A percentile compares a stretch with the other conserved stretches of the same genome.
Conservation (phyloP, 2,797 vertebrate genomes). For the Esox masquinongy region DNA sequence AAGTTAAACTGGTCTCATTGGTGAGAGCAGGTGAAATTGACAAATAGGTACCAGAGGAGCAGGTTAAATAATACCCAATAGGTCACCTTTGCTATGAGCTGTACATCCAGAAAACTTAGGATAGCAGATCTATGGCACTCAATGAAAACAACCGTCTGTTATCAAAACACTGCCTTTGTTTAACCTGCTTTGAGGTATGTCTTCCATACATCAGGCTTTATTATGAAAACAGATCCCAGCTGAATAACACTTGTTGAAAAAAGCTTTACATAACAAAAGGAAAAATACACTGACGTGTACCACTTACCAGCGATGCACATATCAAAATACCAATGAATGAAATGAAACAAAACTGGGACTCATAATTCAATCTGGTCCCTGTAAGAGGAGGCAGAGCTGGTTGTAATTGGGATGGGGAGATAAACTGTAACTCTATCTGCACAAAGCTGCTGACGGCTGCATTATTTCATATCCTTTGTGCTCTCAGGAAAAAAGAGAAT, state of each 20-base stretch:
- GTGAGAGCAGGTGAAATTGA: background rate
- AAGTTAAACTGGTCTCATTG: background rate
- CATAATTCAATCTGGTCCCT: conserved; percentile 32
- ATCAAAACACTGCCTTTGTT: conserved; percentile 14
- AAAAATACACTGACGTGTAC: conserved; percentile 29
- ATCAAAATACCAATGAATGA: conserved; percentile 46
- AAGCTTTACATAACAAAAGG: conserved; percentile 7
- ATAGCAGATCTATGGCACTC: conserved; percentile 19
- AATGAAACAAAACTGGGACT: conserved; percentile 30
- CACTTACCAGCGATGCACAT: conserved; percentile 33
- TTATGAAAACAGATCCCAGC: conserved; percentile 33
- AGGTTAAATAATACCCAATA: background rate
- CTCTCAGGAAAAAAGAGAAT: conserved; percentile 60
- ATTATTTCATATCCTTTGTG: conserved; percentile 70
- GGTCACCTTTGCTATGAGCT: background rate
- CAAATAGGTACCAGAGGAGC: background rate
- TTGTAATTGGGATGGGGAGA: conserved; percentile 66
- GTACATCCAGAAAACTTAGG: background rate
- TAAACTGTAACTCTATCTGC: conserved; percentile 62
- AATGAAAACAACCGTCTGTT: conserved; percentile 5
- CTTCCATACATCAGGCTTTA: conserved; percentile 26
- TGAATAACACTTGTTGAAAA: conserved; percentile 15
- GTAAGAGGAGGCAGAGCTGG: conserved; percentile 48
- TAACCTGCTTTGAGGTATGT: conserved; percentile 21
- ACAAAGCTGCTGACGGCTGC: conserved; percentile 57